A percentile compares a stretch with the other conserved stretches of the same genome.
Conservation (phyloP, 2,113 vertebrate species). For the Melanerpes formicivorus region DNA sequence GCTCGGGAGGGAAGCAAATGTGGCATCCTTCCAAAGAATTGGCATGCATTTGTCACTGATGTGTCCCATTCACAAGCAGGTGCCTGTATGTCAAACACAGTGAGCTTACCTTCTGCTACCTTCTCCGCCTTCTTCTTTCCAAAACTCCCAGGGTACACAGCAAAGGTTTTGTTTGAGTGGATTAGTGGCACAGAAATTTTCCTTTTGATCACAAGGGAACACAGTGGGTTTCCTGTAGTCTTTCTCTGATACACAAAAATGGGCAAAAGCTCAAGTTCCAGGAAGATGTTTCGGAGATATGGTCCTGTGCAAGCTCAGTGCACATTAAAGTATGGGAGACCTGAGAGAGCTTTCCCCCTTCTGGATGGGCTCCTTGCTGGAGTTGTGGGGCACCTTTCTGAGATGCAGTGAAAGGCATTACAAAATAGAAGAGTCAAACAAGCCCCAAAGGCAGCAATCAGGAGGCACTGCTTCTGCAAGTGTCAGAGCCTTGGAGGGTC, state of each 20-base stretch:
- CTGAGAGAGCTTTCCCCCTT: not conserved
- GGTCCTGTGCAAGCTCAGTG: not conserved
- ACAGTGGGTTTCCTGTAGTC: fast-evolving
- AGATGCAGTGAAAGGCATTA: not conserved
- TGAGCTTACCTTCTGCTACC: not conserved
- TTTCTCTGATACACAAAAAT: not conserved
- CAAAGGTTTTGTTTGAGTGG: not conserved
- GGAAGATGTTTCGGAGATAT: fast-evolving
- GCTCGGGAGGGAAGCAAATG: not conserved
- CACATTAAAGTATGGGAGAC: no score
- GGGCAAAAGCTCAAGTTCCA: not conserved
- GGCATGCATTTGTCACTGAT: not conserved
- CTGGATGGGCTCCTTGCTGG: not conserved
- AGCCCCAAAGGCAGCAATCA: not conserved
- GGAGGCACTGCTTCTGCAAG: not conserved
- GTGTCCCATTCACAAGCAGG: fast-evolving
- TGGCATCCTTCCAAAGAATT: not conserved
- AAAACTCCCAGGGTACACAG: fast-evolving
- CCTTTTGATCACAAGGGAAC: not conserved
- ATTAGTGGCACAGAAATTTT: not conserved
- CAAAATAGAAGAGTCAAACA: not conserved
- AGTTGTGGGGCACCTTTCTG: not conserved
- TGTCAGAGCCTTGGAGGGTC: not conserved
- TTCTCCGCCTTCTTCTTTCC: not conserved
- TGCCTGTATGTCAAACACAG: not conserved